phyloP scores from a whole-genome alignment of 2,113 vertebrate genomes.

The Syrmaticus mikado region DNA sequence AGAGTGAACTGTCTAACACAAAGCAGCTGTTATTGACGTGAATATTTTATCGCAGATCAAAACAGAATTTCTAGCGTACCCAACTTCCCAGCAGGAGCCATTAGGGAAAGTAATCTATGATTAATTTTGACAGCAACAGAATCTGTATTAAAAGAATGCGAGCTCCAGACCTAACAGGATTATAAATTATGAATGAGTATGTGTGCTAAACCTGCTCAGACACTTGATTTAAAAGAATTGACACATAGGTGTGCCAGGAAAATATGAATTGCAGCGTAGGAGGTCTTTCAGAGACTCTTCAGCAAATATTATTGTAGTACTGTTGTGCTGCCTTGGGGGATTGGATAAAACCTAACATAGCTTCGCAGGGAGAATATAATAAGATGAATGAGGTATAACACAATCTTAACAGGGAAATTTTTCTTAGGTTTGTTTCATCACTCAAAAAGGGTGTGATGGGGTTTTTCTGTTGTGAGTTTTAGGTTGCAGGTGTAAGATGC shows the following conservation, averaged over 20 bases:
- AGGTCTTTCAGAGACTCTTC: constrained; percentile 39
- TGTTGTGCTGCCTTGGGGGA: constrained; percentile 14
- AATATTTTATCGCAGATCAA: background rate
- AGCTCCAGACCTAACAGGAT: background rate
- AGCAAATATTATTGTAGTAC: constrained; percentile 42
- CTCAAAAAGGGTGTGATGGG: background rate
- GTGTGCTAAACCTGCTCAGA: background rate
- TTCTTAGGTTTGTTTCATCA: constrained; percentile 27
- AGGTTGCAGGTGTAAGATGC: background rate
- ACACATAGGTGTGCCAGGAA: background rate
- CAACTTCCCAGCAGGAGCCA: background rate
- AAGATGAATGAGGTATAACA: constrained; percentile 42
- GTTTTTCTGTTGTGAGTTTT: background rate
- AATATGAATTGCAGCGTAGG: background rate
- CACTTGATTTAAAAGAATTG: background rate
- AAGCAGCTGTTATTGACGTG: background rate
- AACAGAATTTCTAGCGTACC: background rate
- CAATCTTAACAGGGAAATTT: constrained; percentile 22
- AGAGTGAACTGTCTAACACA: background rate
- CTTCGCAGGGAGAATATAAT: constrained; percentile 15
- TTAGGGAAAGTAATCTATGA: background rate
- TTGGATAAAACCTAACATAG: background rate
- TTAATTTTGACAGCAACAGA: constrained; percentile 23
- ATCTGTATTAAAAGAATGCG: background rate
- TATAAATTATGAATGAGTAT: background rate